Evolutionary conservation across 2,888 invertebrate genomes (phyloP), one percentile per base, ranked within the genome.

Genomic region (Anodontia alba): DNA sequence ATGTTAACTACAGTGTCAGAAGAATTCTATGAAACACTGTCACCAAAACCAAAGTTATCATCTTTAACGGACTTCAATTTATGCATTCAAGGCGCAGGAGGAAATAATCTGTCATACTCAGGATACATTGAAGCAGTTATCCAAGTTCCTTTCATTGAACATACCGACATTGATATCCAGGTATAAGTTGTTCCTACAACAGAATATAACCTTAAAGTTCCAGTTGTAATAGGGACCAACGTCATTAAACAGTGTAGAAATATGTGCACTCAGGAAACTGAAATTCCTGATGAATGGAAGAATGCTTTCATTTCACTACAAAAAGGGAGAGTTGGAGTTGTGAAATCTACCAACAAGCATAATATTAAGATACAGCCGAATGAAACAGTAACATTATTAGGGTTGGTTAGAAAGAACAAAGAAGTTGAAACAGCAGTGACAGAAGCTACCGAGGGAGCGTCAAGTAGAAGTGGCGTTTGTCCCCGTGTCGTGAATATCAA

Each of bases 141-240:
- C 0, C 1, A 17, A 26, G 26, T 31, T 1, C 38, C n/a, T 0
- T 17, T 49, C 20, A n/a, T 57, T 8, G n/a, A 10, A 7, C 0
- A 29, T 2, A 5, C 26, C n/a, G 17, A n/a, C 5, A 8, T 67
- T 20, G 10, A 17, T 12, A 36, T 51, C 33, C 33, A 42, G 1
- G 36, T 57, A 8, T 31, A 69, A 0, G 70, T 76, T 12, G 76
- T 68, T 20, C 23, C 31, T 1, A 36, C 42, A 20, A 69, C 69
- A 0, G 57, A 70, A 23, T 70, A 76, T 23, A 42, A 42, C 46
- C n/a, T 8, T 10, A 12, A 23, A 17, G 49, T 68, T 31, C 76
- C 76, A 20, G 43, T 76, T 17, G 38, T 76, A n/a, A 42, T 76
- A 10, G 69, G 76, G 8, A 76, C 76, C 20, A 76, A 76, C 26